These are phyloP conservation scores for Darevskia nairensis DNA, from an alignment of 2,797 vertebrate species.

Conservation along the genomic window DNA sequence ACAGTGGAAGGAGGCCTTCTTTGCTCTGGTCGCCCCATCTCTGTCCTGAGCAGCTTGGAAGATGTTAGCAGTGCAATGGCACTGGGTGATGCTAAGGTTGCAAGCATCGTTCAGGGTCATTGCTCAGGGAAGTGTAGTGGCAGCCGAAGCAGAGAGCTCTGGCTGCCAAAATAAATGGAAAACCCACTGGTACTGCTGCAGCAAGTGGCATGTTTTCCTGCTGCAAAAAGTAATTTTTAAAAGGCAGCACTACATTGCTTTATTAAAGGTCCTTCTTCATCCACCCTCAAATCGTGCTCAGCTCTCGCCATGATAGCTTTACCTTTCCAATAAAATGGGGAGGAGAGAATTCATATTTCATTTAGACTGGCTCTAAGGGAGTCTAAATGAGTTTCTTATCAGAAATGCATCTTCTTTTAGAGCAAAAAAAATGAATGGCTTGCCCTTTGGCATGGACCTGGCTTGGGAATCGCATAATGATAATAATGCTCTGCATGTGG, in stretches of 20 bases:
- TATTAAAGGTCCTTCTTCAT: too few species aligned
- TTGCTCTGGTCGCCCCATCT: neutral
- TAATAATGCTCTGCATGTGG: neutral
- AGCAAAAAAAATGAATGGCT: neutral
- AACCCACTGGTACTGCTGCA: too few species aligned
- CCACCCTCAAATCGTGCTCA: neutral
- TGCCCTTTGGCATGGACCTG: neutral
- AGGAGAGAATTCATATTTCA: neutral
- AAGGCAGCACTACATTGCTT: too few species aligned
- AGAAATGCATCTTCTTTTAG: neutral
- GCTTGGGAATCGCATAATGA: neutral
- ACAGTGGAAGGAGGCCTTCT: too few species aligned
- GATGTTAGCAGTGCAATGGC: neutral
- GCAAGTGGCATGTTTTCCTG: too few species aligned
- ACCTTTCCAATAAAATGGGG: neutral
- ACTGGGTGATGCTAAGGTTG: neutral
- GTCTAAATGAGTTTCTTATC: neutral
- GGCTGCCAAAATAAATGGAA: neutral
- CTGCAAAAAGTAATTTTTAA: too few species aligned
- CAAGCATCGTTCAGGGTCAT: too few species aligned
- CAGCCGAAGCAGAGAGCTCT: neutral
- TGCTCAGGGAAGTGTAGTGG: neutral
- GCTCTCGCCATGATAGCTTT: neutral
- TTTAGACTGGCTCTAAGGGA: neutral
- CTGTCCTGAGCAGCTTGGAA: neutral